A percentile compares a stretch with the other conserved stretches of the same genome.
Conservation (phyloP, 2,113 vertebrate species). For the Tauraco erythrolophus region DNA sequence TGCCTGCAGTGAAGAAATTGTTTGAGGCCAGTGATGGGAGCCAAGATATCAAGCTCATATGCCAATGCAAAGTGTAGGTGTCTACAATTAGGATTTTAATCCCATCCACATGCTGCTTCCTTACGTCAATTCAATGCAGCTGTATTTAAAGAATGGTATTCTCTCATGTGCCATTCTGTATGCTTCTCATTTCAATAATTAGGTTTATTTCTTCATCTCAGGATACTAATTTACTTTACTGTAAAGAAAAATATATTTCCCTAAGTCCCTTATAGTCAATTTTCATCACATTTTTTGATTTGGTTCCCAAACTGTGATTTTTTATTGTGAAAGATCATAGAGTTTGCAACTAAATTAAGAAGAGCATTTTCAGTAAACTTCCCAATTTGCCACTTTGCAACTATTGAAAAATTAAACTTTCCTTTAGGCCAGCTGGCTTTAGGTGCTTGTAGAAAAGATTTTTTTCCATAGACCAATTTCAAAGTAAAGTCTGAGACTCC, state of each 20-base stretch:
- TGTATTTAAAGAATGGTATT: not conserved
- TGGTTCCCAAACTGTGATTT: not conserved
- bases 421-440: not conserved
- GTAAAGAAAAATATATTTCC: not conserved
- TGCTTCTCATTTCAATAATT: not conserved
- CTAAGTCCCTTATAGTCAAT: not conserved
- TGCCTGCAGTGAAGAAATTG: not conserved
- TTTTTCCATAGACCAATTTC: not conserved
- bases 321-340: not conserved
- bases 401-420: not conserved
- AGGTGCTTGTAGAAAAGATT: not conserved
- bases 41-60: not conserved
- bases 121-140: not conserved
- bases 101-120: not conserved
- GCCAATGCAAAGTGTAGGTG: not conserved
- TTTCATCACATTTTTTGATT: not conserved
- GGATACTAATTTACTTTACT: not conserved
- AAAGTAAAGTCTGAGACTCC: not conserved
- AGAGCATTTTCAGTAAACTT: not conserved
- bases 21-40: fast-evolving
- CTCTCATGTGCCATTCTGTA: not conserved
- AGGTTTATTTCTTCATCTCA: not conserved
- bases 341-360: not conserved
- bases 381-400: not conserved
- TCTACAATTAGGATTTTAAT: not conserved